Evolutionary conservation across 2,113 vertebrate species (phyloP).

Genomic region (Thermophis baileyi): DNA sequence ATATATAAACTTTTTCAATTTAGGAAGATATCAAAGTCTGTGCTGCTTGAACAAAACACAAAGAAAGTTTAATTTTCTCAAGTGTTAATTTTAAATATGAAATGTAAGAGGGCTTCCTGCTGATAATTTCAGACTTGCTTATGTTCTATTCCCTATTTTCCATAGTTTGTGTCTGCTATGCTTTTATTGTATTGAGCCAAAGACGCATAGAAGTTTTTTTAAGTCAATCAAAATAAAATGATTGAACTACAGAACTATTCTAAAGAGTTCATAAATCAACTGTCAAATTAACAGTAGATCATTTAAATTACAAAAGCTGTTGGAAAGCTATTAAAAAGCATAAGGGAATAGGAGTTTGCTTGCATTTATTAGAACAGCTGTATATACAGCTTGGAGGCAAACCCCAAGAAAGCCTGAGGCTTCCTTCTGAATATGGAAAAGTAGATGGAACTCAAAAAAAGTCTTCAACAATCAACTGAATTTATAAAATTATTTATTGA

Average conservation of each 20-base stretch:
- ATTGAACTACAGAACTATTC: neutral
- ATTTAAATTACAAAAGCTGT: neutral
- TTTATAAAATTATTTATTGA: neutral
- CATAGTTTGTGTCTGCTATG: neutral
- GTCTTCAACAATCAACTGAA: neutral
- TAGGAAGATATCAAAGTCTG: neutral
- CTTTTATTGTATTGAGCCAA: neutral
- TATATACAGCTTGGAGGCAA: neutral
- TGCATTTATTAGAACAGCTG: neutral
- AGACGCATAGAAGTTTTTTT: neutral
- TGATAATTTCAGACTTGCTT: neutral
- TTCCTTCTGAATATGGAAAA: neutral
- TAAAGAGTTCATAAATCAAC: neutral
- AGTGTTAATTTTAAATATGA: neutral
- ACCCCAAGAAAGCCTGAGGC: neutral
- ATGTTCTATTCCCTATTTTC: neutral
- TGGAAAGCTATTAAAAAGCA: neutral
- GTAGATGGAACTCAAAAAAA: neutral
- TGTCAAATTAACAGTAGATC: neutral
- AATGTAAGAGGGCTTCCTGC: neutral
- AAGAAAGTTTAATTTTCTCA: neutral
- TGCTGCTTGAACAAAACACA: neutral
- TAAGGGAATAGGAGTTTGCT: neutral
- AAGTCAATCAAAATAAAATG: neutral
- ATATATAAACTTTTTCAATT: neutral